Evolutionary conservation across 2,797 vertebrate species (phyloP), one percentile per base, ranked within the genome.

Genomic region (Ptychobarbus kaznakovi): DNA sequence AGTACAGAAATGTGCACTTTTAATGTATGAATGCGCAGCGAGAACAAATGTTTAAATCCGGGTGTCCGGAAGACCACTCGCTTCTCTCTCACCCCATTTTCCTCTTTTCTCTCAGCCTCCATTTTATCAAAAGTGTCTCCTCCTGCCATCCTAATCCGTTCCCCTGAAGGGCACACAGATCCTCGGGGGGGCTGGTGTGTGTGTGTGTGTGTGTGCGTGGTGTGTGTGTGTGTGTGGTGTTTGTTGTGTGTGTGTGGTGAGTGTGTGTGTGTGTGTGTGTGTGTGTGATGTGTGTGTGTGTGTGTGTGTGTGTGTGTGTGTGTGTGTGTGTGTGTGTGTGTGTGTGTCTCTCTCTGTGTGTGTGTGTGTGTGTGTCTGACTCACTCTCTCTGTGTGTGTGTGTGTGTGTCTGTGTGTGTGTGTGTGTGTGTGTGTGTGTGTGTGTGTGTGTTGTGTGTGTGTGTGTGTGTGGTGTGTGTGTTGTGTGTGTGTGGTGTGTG

Each of bases 111-210:
- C 86, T 28, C 35, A 61, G 73, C 51, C 61, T 84, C 32, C 20
- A 56, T 83, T 80, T 86, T 32, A 40, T 82, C 35, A 51, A 44
- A 35, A 72, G 77, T 86, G n/a, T 76, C 84, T 90, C 63, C 88
- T 93, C 90, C 88, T 91, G 68, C 90, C 91, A 92, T 89, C 92
- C 93, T 93, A 92, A 90, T 94, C 90, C 79, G 88, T 86, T 90
- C 89, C 88, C 66, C 90, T 92, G 82, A 94, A 93, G 91, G 91
- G 89, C 88, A 88, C 78, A 81, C 81, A 70, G 61, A 77, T 65
- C 90, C 82, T 86, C 89, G 13, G 77, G 82, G 82, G 78, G 84
- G 46, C 38, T 73, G 80, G 74, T 56, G 32, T 20, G 2, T 44
- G 13, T 4, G 49, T 25, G 68, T 40, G 80, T 58, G 69, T 63